Evolutionary conservation across 2,113 vertebrate genomes (phyloP).

Genomic region (Columba livia): DNA sequence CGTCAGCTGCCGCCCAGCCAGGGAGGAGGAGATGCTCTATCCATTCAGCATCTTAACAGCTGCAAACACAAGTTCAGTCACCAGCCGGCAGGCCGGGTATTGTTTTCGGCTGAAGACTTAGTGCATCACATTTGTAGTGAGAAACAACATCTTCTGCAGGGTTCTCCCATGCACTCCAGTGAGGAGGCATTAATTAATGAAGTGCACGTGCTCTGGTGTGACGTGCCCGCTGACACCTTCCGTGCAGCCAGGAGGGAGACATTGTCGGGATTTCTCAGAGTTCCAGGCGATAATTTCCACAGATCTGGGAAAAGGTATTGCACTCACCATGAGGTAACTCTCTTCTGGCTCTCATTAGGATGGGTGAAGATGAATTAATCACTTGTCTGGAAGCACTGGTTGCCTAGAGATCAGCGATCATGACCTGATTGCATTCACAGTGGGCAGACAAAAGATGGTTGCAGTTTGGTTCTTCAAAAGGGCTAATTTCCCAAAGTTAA

Average conservation of each 20-base stretch:
- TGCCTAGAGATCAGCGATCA: not conserved
- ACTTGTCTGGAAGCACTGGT: not conserved
- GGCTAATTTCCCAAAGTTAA: constrained; percentile 11
- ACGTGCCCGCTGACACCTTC: not conserved
- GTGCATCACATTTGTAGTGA: not conserved
- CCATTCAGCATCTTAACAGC: not conserved
- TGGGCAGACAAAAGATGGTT: constrained; percentile 1
- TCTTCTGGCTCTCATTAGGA: constrained; percentile 17
- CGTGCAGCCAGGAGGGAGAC: rapidly evolving
- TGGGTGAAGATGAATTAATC: constrained; percentile 37
- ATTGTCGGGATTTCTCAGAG: not conserved
- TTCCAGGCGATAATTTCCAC: not conserved
- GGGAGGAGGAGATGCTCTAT: not conserved
- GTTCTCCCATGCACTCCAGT: not conserved
- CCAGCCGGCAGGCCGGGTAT: not conserved
- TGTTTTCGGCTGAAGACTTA: not conserved
- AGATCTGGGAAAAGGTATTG: not conserved
- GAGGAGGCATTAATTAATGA: not conserved
- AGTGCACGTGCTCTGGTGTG: not conserved
- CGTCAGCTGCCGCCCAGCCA: not conserved
- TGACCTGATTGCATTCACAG: not conserved
- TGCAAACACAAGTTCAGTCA: not conserved
- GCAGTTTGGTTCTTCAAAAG: not conserved
- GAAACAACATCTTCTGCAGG: not conserved
- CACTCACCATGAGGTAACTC: not conserved